A percentile compares a stretch with the other conserved stretches of the same genome.
Conservation (phyloP, 2,888 invertebrate genomes). For the Monopis laevigella region DNA sequence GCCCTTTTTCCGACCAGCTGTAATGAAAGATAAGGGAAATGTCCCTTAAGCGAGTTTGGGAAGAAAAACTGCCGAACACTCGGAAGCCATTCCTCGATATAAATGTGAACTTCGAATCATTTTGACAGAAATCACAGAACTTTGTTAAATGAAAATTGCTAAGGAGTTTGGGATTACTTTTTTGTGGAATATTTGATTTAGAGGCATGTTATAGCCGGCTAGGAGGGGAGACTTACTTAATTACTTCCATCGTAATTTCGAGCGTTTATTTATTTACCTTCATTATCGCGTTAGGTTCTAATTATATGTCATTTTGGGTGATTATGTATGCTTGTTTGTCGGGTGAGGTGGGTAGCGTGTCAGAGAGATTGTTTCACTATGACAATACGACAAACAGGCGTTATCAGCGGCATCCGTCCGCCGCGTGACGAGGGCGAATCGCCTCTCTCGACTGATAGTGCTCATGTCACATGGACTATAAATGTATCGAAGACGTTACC, state of each 20-base stretch:
- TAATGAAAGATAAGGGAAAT: conserved; percentile 18
- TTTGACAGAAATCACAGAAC: conserved; percentile 35
- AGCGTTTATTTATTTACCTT: too few species aligned
- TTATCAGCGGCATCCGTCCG: conserved; percentile 37
- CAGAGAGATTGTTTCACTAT: conserved; percentile 8
- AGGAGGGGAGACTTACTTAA: too few species aligned
- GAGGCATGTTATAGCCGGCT: too few species aligned
- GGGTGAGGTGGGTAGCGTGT: conserved; percentile 4
- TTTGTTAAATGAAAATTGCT: conserved; percentile 37
- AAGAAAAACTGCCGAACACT: conserved; percentile 23
- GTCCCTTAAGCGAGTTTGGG: conserved; percentile 22
- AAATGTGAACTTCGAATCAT: conserved; percentile 22
- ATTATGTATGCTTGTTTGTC: background rate
- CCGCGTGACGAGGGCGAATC: conserved; percentile 22
- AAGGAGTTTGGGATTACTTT: conserved; percentile 37
- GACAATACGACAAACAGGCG: conserved; percentile 13
- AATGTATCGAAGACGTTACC: too few species aligned
- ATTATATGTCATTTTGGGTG: background rate
- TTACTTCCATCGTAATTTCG: too few species aligned
- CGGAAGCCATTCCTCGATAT: conserved; percentile 21
- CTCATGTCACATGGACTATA: conserved; percentile 5
- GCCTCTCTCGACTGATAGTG: conserved; percentile 5
- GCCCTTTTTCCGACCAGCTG: conserved; percentile 12
- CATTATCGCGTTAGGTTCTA: background rate
- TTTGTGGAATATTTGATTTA: conserved; percentile 42